phyloP scores from a whole-genome alignment of 2,113 vertebrate species.

The Coptodon bakossiorum region DNA sequence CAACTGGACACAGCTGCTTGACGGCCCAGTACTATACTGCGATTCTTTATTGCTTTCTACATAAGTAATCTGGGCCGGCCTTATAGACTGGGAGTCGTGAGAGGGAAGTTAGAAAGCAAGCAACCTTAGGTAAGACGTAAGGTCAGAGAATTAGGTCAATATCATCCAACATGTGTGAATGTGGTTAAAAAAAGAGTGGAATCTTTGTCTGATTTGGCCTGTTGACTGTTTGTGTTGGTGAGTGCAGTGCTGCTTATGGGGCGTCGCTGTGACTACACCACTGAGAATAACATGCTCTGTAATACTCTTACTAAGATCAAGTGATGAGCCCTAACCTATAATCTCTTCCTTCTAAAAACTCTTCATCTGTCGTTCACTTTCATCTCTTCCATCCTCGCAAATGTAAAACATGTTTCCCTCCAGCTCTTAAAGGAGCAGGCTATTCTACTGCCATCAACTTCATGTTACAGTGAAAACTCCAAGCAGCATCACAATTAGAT shows the following conservation, averaged over 20 bases:
- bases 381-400: neutral
- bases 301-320: neutral
- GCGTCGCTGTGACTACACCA: neutral
- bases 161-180: neutral
- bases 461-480: neutral
- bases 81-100: fast-evolving
- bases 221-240: neutral
- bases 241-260: neutral
- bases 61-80: neutral
- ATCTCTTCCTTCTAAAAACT: neutral
- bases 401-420: neutral
- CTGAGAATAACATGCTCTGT: neutral
- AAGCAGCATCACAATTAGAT: neutral
- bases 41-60: neutral
- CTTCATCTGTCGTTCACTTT: conserved; percentile 5
- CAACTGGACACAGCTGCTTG: fast-evolving
- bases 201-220: neutral
- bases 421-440: neutral
- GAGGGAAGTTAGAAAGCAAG: neutral
- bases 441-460: neutral
- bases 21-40: neutral
- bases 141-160: neutral
- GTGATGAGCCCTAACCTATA: neutral
- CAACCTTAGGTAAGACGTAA: neutral
- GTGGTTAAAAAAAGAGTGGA: neutral